phyloP scores from a whole-genome alignment of 2,113 vertebrate species.

The Carettochelys insculpta region DNA sequence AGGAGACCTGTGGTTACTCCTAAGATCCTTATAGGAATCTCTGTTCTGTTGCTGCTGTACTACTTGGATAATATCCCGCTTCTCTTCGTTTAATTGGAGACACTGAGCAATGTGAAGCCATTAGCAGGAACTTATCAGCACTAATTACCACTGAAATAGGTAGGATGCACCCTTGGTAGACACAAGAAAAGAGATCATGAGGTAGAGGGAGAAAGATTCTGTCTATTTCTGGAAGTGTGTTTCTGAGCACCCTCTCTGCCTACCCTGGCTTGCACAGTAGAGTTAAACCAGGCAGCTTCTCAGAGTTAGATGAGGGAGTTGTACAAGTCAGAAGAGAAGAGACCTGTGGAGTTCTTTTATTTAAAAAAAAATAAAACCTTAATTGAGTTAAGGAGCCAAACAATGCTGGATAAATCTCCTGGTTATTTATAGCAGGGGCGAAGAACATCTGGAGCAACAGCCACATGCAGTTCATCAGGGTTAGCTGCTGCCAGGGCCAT shows the following conservation, averaged over 20 bases:
- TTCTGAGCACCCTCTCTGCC: background rate
- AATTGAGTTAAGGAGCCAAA: no score
- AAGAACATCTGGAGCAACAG: no score
- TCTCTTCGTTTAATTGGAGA: background rate
- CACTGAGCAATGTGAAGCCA: background rate
- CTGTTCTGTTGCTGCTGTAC: fast-evolving
- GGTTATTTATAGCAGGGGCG: no score
- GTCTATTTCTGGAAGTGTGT: background rate
- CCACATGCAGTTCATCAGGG: no score
- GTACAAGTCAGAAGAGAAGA: background rate
- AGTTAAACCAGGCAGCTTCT: background rate
- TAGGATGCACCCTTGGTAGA: background rate
- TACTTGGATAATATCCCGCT: background rate
- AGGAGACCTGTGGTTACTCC: background rate
- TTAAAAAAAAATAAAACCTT: no score
- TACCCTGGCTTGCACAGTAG: background rate
- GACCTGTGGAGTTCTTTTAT: background rate
- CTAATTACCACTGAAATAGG: background rate
- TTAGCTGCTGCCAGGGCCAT: no score
- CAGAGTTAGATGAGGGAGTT: background rate
- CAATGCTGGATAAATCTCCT: no score
- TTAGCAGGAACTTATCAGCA: background rate
- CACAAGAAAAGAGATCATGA: background rate
- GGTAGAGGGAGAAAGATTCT: background rate
- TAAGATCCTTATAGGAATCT: fast-evolving